These are phyloP conservation scores for Drosophila pseudoananassae DNA, from an alignment of 1,140 invertebrate species.

Conservation along the genomic window DNA sequence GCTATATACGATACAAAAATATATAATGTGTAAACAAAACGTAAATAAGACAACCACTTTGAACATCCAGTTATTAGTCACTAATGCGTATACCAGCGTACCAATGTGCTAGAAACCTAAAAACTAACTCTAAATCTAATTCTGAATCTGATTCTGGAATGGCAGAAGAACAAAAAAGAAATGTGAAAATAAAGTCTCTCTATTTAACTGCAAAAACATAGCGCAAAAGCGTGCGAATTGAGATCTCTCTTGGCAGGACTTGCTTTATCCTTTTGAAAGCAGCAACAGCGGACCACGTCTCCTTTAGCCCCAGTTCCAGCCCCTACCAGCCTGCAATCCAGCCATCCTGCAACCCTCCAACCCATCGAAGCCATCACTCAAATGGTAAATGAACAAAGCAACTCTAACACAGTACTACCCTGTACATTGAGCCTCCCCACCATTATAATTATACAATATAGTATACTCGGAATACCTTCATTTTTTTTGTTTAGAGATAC, in stretches of 20 bases:
- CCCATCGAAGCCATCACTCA: constrained; percentile 34
- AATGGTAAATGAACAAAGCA: constrained; percentile 76
- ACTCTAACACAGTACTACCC: constrained; percentile 49
- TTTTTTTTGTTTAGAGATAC: constrained; percentile 3
- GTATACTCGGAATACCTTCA: constrained; percentile 11
- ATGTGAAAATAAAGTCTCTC: constrained; percentile 81
- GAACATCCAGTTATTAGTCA: constrained; percentile 66
- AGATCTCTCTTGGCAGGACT: constrained; percentile 34
- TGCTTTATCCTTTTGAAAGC: constrained; percentile 54
- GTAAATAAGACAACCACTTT: constrained; percentile 17
- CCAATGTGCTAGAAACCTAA: constrained; percentile 56
- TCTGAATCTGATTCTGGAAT: background rate
- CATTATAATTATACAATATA: constrained; percentile 16
- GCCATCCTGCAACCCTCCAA: background rate
- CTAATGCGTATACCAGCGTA: constrained; percentile 57
- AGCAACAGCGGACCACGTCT: constrained; percentile 30
- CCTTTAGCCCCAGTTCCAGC: background rate
- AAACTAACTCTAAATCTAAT: background rate
- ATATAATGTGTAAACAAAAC: constrained; percentile 47
- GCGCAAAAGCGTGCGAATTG: constrained; percentile 23
- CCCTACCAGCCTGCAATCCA: background rate
- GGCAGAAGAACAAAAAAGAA: constrained; percentile 43
- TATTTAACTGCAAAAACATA: constrained; percentile 77
- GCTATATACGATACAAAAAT: constrained; percentile 39
- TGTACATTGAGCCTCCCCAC: constrained; percentile 40